Base-by-base conservation (phyloP, 2,888 invertebrate species). In the Ophioninae sp. region DNA sequence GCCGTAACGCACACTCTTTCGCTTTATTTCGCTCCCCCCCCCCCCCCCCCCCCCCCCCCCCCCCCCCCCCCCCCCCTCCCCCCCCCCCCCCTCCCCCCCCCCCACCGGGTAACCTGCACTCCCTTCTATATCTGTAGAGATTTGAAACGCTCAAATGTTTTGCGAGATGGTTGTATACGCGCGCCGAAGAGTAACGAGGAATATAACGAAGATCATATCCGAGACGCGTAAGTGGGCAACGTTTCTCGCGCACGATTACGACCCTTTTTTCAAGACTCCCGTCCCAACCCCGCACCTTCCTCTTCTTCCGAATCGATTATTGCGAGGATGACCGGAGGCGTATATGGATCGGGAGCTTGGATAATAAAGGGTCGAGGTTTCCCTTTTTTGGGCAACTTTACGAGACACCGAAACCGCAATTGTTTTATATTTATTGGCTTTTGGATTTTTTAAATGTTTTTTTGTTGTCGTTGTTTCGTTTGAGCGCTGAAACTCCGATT, bases 21-120 rank as follows among this genome's bases (percentile, higher is more conserved):
- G 64, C 82, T 79, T 76, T 73, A 69, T 82, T 75, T 82, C 67
- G 44, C 8, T 50, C 62, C 62, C 56, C 44, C 62, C 62, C 62
- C 59, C 44, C 5, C 67, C 23, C 62, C 64, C 59, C 30, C 78
- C 75, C 77, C 69, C 68, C 80, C 76, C 64, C 82, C 76, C 72
- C 21, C 8, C 62, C 41, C 62, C 62, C 21, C n/a, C 70, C 70
- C n/a, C 62, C 21, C 41, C 6, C 17, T 0, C 50, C 13, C 50
- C 13, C 17, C 13, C 13, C 68, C 75, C 83, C 85, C 83, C 65
- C 86, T 86, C 86, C 85, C 85, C 89, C 92, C 78, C 73, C 81
- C 75, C 77, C 81, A 82, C 67, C 81, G 87, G 86, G 89, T 87
- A 89, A 20, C 39, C 2, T 41, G 39, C 10, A 41, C 21, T 39